Percentiles rank a stretch among this genome's conserved stretches.
Evolutionary conservation across 2,888 invertebrate genomes (phyloP).

Genomic region (Acanthoscelides obtectus): DNA sequence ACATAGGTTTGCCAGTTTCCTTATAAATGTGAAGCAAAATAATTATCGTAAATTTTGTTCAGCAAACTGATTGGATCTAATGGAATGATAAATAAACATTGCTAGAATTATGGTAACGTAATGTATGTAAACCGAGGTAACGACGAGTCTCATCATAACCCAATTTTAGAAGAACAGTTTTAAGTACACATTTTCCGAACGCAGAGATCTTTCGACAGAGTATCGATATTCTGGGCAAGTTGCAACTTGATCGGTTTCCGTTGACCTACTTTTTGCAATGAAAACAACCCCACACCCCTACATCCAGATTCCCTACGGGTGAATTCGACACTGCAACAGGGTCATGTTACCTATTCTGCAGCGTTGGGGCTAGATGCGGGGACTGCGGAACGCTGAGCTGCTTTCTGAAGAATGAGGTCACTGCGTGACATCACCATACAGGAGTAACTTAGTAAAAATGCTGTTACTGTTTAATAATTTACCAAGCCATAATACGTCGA

Average conservation of each 20-base stretch:
- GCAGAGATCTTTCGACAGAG: not conserved
- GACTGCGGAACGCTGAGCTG: not conserved
- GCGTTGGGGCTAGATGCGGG: not conserved
- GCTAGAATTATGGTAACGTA: not conserved
- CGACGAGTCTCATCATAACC: not conserved
- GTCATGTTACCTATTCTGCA: not conserved
- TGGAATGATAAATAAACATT: no score
- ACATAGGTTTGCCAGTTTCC: no score
- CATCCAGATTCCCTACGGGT: not conserved
- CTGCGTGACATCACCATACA: no score
- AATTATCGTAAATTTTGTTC: no score
- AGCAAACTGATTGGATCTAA: no score
- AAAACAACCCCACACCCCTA: not conserved
- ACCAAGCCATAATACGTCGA: no score
- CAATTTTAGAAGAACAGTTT: not conserved
- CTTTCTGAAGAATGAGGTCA: no score
- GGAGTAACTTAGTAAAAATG: no score
- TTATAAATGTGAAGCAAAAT: no score
- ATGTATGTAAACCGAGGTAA: not conserved
- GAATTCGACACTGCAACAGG: not conserved
- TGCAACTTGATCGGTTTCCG: not conserved
- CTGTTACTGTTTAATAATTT: no score
- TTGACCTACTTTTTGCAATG: not conserved
- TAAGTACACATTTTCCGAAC: not conserved
- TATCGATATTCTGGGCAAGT: not conserved